These are phyloP conservation scores for Chromoteleia sp. DNA, from an alignment of 2,888 invertebrate genomes.

Conservation along the genomic window DNA sequence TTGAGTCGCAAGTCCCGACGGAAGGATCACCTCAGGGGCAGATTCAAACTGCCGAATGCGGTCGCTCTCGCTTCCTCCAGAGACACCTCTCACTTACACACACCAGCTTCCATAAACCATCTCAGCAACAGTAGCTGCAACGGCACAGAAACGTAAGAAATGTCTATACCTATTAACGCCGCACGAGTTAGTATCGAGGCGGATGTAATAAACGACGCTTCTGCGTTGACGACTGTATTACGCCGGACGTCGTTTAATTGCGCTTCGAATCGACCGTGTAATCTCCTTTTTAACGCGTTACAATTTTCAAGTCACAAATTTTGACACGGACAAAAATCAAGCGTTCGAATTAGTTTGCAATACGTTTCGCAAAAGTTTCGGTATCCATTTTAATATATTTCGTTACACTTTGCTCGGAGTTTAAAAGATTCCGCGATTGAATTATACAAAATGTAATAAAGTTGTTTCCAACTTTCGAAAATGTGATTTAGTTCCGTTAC, in stretches of 20 bases:
- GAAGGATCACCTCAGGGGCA: constrained; percentile 87
- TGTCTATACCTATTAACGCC: constrained; percentile 30
- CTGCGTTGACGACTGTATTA: constrained; percentile 31
- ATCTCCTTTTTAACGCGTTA: too few species aligned
- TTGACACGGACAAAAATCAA: too few species aligned
- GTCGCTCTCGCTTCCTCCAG: constrained; percentile 89
- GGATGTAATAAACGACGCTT: constrained; percentile 20
- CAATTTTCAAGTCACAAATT: too few species aligned
- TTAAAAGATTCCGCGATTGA: background rate
- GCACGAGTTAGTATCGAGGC: constrained; percentile 16
- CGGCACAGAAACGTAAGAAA: constrained; percentile 88
- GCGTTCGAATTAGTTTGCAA: too few species aligned
- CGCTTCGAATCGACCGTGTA: too few species aligned
- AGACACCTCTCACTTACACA: constrained; percentile 90
- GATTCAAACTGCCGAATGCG: constrained; percentile 88
- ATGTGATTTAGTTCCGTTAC: background rate
- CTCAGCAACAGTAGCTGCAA: constrained; percentile 88
- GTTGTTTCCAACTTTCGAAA: background rate
- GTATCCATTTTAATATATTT: background rate
- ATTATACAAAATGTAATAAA: background rate
- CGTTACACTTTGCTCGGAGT: background rate
- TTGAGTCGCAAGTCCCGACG: constrained; percentile 90
- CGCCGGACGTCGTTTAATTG: background rate
- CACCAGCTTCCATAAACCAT: constrained; percentile 87
- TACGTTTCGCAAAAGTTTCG: too few species aligned